Base-by-base conservation (phyloP, 2,113 vertebrate species). In the Oplegnathus fasciatus region DNA sequence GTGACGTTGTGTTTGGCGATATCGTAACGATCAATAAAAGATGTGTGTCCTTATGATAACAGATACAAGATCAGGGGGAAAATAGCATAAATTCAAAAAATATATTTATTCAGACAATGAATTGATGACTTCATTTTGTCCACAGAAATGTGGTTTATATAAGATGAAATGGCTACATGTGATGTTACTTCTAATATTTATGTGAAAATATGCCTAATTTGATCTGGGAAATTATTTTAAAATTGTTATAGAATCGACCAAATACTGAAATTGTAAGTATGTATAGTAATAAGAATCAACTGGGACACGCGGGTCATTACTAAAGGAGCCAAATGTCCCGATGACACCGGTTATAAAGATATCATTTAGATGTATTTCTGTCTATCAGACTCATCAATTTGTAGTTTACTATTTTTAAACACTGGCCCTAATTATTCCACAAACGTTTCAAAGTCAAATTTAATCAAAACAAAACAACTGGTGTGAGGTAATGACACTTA, bases 401-500 rank as follows among this genome's bases (percentile, higher is more conserved):
- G 22, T n/a, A 54, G 52, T 22, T 22, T 22, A 24, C 22, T n/a
- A 55, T 55, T 7, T 22, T 15, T 8, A n/a, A 7, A 55, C n/a
- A 55, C 54, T n/a, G 22, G 24, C 24, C 5, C 7, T 0, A 55
- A 55, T 55, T n/a, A 55, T 55, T 55, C 24, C 54, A 55, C 15
- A 62, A 10, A 34, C 34, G 3, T 37, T 34, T 22, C 61, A 4
- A 24, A 37, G 20, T 37, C 20, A 62, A 22, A 62, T 62, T 37
- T 37, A 17, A 30, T 40, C 2, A 37, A 4, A 37, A 37, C 48
- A 64, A 83, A 61, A 78, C 55, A 75, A 46, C 20, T 42, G 34
- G 28, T 69, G 22, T 34, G 6, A 80, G 77, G 57, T 80, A 66
- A 75, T 37, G 55, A 70, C 55, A 60, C 22, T 26, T 61, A 18